Percentiles rank a stretch among this genome's conserved stretches.
phyloP scores from a whole-genome alignment of 2,113 vertebrate genomes.

The Chaetodon auriga region DNA sequence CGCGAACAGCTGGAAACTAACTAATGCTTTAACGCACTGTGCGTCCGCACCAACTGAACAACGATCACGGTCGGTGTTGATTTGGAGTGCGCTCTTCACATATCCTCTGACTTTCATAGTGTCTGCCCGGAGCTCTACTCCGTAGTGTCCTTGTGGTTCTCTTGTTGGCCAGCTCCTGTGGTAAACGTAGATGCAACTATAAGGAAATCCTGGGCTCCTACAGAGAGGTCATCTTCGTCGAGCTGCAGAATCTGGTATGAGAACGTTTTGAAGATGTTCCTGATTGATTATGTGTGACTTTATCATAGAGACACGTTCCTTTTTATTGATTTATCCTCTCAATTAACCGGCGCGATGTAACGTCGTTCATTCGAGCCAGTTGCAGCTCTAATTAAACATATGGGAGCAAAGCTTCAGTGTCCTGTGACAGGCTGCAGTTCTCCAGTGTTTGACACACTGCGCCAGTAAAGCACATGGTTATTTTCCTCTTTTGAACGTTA shows the following conservation, averaged over 20 bases:
- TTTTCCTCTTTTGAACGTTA: neutral
- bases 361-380: neutral
- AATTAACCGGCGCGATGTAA: neutral
- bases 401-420: neutral
- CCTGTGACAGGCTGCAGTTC: conserved; percentile 41
- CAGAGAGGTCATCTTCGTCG: conserved; percentile 74
- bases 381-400: neutral
- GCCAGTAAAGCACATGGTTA: neutral
- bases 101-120: conserved; percentile 60
- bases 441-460: neutral
- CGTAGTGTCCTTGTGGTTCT: conserved; percentile 77
- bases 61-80: neutral
- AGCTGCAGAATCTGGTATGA: conserved; percentile 82
- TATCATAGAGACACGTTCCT: neutral
- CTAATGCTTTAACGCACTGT: neutral
- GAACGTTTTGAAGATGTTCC: neutral
- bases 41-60: neutral
- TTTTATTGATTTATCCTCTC: neutral
- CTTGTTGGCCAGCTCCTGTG: conserved; percentile 66
- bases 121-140: conserved; percentile 76
- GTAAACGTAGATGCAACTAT: conserved; percentile 79
- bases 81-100: neutral
- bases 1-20: neutral
- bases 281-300: neutral
- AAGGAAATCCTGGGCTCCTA: conserved; percentile 79